These are phyloP conservation scores for Furnarius figulus DNA, from an alignment of 2,113 vertebrate species.

Conservation along the genomic window DNA sequence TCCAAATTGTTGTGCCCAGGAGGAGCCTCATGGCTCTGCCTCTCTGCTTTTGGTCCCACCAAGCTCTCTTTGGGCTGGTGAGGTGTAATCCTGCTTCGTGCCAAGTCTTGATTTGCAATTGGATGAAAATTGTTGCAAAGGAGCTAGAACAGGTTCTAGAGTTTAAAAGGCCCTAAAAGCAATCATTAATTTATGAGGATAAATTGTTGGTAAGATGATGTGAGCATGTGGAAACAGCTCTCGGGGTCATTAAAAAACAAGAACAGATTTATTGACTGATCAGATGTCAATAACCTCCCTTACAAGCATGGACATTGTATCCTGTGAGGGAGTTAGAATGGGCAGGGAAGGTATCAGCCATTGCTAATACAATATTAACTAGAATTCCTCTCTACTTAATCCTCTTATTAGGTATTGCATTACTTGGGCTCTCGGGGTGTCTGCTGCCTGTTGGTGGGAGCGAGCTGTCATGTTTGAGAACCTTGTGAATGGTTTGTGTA, in stretches of 20 bases:
- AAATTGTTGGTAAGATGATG: slow-evolving; percentile 33
- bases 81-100: neutral
- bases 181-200: slow-evolving; percentile 27
- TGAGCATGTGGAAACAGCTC: slow-evolving; percentile 8
- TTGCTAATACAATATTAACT: slow-evolving; percentile 56
- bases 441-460: neutral
- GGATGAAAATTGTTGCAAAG: neutral
- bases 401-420: slow-evolving; percentile 60
- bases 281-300: slow-evolving; percentile 51
- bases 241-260: slow-evolving; percentile 30
- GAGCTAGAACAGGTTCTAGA: neutral
- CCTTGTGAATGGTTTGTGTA: fast-evolving
- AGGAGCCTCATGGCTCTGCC: neutral
- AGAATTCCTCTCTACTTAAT: slow-evolving; percentile 57
- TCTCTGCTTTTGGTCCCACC: neutral
- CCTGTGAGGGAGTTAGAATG: neutral
- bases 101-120: neutral
- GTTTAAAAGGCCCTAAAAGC: neutral
- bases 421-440: neutral
- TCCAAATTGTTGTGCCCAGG: neutral
- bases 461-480: neutral
- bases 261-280: slow-evolving; percentile 18
- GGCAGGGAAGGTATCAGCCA: neutral
- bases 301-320: slow-evolving; percentile 20
- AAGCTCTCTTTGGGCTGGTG: neutral